Evolutionary conservation across 2,797 vertebrate genomes (phyloP).

Genomic region (Heterohyrax brucei): DNA sequence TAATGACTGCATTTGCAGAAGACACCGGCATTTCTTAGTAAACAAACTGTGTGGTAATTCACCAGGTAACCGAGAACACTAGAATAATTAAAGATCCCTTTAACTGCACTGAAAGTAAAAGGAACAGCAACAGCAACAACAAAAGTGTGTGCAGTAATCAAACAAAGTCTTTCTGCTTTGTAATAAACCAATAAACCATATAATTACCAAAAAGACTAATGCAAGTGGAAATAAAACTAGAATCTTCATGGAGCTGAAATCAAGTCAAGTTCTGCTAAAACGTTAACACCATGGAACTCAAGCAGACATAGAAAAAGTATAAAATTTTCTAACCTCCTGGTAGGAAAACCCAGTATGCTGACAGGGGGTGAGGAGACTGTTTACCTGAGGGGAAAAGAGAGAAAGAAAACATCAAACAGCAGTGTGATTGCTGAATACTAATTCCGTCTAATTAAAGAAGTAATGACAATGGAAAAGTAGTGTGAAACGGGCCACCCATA

Average conservation of each 20-base stretch:
- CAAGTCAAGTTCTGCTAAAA: conserved; percentile 67
- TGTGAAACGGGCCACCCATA: background rate
- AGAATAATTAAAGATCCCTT: conserved; percentile 60
- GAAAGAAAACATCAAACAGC: conserved; percentile 40
- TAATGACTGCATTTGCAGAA: conserved; percentile 79
- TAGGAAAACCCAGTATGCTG: conserved; percentile 23
- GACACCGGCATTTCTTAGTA: conserved; percentile 49
- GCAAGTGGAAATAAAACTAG: conserved; percentile 65
- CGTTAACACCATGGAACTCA: conserved; percentile 14
- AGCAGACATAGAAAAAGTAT: conserved; percentile 29
- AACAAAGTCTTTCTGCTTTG: conserved; percentile 71
- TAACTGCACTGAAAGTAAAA: conserved; percentile 74
- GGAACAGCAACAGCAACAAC: conserved; percentile 55
- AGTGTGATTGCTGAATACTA: conserved; percentile 29
- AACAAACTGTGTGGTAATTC: conserved; percentile 73
- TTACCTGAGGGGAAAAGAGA: background rate
- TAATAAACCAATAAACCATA: conserved; percentile 81
- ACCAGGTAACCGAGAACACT: conserved; percentile 76
- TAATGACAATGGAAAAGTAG: conserved; percentile 42
- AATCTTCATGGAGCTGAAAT: conserved; percentile 50
- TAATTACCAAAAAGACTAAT: conserved; percentile 74
- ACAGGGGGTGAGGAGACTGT: background rate
- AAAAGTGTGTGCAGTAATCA: conserved; percentile 53
- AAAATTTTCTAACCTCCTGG: background rate
- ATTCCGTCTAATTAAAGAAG: conserved; percentile 52